Conservation (phyloP, 2,888 invertebrate genomes). For the Harpalus rufipes region DNA sequence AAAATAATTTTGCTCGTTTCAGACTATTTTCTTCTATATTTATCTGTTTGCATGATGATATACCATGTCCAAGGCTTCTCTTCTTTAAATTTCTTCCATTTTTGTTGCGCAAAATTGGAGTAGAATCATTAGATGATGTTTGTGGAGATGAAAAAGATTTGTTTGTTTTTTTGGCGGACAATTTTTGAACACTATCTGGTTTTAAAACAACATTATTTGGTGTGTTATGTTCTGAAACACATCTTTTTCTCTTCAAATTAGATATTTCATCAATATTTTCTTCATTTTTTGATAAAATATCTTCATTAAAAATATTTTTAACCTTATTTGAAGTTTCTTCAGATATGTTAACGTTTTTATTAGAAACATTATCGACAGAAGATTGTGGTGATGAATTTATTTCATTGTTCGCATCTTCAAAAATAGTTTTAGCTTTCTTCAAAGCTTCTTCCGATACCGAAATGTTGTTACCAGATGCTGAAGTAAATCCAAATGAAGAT, state of each 20-base stretch:
- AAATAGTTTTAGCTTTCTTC: slow-evolving; percentile 71
- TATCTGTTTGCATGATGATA: slow-evolving; percentile 72
- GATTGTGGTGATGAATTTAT: slow-evolving; percentile 67
- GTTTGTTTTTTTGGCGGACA: slow-evolving; percentile 42
- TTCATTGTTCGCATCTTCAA: slow-evolving; percentile 74
- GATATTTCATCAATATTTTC: slow-evolving; percentile 71
- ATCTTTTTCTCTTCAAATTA: slow-evolving; percentile 73
- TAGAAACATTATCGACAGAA: slow-evolving; percentile 71
- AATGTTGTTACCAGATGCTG: slow-evolving; percentile 75
- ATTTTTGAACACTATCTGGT: not conserved
- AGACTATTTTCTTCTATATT: slow-evolving; percentile 72
- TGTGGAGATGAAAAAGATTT: slow-evolving; percentile 41
- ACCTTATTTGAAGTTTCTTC: slow-evolving; percentile 74
- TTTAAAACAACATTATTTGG: not conserved
- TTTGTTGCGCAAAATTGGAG: slow-evolving; percentile 55
- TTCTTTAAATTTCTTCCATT: slow-evolving; percentile 68
- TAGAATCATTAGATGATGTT: slow-evolving; percentile 25
- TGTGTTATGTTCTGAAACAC: slow-evolving; percentile 70
- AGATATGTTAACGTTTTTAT: slow-evolving; percentile 73
- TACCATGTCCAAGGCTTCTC: slow-evolving; percentile 72
- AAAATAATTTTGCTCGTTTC: slow-evolving; percentile 72
- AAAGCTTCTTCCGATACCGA: slow-evolving; percentile 76
- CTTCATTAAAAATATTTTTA: slow-evolving; percentile 58
- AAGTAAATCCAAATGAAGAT: slow-evolving; percentile 72
- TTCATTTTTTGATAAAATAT: not conserved